phyloP scores from a whole-genome alignment of 2,113 vertebrate genomes.

The Dromaius novaehollandiae region DNA sequence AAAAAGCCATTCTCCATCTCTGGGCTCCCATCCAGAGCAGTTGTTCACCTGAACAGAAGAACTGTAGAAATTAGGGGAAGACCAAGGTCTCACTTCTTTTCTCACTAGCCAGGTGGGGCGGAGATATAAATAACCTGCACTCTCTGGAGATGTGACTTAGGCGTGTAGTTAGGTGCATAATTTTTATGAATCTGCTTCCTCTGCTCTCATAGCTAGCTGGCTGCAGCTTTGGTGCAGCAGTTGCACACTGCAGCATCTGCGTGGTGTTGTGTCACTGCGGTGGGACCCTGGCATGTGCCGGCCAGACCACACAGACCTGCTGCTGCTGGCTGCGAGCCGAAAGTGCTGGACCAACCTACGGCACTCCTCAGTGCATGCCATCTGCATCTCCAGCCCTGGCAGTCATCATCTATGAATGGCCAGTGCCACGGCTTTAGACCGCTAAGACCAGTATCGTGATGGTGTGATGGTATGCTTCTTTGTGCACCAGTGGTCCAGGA shows the following conservation, averaged over 20 bases:
- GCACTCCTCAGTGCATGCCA: no score
- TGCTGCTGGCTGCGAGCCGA: no score
- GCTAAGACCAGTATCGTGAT: no score
- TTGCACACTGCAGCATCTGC: background rate
- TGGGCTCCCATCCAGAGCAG: no score
- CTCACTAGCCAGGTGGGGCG: background rate
- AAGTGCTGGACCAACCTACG: no score
- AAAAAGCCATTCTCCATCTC: background rate
- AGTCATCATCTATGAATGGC: no score
- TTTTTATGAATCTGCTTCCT: background rate
- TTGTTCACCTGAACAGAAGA: background rate
- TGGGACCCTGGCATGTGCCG: background rate
- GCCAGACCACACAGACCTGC: no score
- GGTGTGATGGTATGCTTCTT: no score
- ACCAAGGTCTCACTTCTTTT: background rate
- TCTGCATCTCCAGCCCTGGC: no score
- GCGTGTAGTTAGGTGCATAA: background rate
- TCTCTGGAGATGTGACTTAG: background rate
- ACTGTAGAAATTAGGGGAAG: background rate
- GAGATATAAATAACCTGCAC: background rate
- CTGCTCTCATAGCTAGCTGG: background rate
- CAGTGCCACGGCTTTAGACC: no score
- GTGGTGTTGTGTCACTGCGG: no score
- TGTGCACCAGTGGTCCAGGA: no score
- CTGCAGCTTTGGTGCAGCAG: background rate